These are phyloP conservation scores for Platysternon megacephalum DNA, from an alignment of 2,113 vertebrate genomes.

Conservation along the genomic window DNA sequence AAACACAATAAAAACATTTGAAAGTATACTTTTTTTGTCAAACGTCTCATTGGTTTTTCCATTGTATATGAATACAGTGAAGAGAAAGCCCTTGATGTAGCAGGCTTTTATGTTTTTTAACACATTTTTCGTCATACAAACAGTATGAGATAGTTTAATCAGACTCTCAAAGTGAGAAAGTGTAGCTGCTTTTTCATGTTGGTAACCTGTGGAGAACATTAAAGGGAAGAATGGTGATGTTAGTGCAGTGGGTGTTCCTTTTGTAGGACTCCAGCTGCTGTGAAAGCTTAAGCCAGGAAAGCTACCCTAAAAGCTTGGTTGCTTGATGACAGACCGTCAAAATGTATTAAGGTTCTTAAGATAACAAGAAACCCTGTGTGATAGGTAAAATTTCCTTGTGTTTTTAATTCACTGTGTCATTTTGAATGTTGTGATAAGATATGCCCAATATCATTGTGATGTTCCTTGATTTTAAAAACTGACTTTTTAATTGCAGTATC, in stretches of 20 bases:
- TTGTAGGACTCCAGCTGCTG: conserved; percentile 27
- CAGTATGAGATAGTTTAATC: conserved; percentile 3
- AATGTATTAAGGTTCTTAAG: conserved; percentile 55
- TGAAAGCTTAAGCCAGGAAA: conserved; percentile 40
- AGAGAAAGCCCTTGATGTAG: neutral
- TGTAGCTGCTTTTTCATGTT: neutral
- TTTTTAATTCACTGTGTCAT: conserved; percentile 50
- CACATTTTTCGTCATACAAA: neutral
- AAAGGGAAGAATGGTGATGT: conserved; percentile 24
- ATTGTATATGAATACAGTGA: neutral
- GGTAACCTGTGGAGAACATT: neutral
- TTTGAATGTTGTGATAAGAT: conserved; percentile 38
- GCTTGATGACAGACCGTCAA: conserved; percentile 63
- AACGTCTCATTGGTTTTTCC: neutral
- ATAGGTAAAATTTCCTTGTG: conserved; percentile 46
- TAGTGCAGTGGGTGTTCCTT: conserved; percentile 12
- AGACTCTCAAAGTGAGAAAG: conserved; percentile 13
- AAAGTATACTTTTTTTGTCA: neutral
- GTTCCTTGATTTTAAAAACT: conserved; percentile 17
- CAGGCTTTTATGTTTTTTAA: neutral
- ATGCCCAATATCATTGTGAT: neutral
- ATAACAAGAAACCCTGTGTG: conserved; percentile 48
- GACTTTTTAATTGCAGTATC: conserved; percentile 26
- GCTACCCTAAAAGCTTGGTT: conserved; percentile 41
- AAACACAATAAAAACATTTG: neutral